A percentile compares a stretch with the other conserved stretches of the same genome.
Evolutionary conservation across 2,797 vertebrate genomes (phyloP).

Genomic region (Tamandua tetradactyla): DNA sequence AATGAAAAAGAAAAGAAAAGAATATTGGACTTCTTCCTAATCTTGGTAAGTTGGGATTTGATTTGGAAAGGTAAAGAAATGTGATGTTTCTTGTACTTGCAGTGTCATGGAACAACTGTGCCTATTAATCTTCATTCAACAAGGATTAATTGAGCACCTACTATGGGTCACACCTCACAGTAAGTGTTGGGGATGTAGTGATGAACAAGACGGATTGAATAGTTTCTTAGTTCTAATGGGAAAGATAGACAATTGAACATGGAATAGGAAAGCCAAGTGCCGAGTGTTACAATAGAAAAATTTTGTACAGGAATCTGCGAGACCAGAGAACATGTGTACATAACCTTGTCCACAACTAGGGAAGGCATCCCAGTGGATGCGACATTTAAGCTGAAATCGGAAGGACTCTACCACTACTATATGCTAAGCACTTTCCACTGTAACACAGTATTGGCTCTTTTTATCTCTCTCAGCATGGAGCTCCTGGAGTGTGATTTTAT

Average conservation of each 20-base stretch:
- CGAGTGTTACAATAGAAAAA: background rate
- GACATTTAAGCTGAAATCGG: background rate
- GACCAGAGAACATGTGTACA: rapidly evolving
- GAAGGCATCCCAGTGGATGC: background rate
- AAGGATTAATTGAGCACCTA: background rate
- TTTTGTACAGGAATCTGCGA: background rate
- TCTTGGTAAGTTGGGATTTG: background rate
- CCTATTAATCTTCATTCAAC: background rate
- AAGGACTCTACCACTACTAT: too few relatives aligned
- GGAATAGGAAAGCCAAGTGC: background rate
- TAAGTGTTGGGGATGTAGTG: background rate
- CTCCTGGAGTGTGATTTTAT: background rate
- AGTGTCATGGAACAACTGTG: background rate
- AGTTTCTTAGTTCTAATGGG: too few relatives aligned
- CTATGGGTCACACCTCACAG: background rate
- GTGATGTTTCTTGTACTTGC: background rate
- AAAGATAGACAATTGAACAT: background rate
- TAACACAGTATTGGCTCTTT: background rate
- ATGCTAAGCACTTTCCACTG: rapidly evolving
- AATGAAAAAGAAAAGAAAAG: too few relatives aligned
- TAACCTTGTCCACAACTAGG: background rate
- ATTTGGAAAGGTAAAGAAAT: background rate
- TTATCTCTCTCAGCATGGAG: background rate
- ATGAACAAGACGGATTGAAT: background rate
- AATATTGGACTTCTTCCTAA: background rate